Conservation (phyloP, 2,888 invertebrate genomes). For the Lumbricus terrestris region DNA sequence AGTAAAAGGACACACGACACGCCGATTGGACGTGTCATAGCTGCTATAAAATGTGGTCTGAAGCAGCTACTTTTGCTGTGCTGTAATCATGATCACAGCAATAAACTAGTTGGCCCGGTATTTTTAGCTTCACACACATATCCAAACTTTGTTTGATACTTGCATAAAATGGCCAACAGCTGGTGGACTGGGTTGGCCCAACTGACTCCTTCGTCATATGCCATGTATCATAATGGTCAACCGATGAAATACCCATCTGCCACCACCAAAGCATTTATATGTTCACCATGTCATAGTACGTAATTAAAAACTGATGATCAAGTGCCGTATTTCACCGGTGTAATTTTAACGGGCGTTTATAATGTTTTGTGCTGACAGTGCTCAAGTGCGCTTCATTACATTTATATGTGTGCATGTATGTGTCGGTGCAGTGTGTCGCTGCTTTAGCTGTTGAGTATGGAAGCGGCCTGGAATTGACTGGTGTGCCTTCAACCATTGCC, state of each 20-base stretch:
- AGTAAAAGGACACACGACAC: not conserved
- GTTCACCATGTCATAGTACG: too few relatives aligned
- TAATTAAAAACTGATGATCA: too few relatives aligned
- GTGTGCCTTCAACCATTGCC: not conserved
- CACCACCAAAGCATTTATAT: not conserved
- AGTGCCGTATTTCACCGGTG: too few relatives aligned
- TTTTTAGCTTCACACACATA: not conserved
- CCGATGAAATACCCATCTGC: not conserved
- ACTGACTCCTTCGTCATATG: not conserved
- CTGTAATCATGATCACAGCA: not conserved
- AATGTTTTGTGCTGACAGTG: not conserved
- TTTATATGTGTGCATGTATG: not conserved
- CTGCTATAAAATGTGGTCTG: not conserved
- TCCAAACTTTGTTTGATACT: not conserved
- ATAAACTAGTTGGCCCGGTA: not conserved
- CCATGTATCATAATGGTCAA: too few relatives aligned
- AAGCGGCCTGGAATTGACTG: not conserved
- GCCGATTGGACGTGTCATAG: not conserved
- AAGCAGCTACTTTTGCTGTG: not conserved
- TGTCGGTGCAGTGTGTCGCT: not conserved
- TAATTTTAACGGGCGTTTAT: not conserved
- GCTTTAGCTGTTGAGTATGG: not conserved
- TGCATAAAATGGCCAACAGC: not conserved
- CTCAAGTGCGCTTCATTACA: not conserved
- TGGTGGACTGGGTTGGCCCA: not conserved